phyloP scores from a whole-genome alignment of 2,113 vertebrate species.

The Psammodynastes pulverulentus region DNA sequence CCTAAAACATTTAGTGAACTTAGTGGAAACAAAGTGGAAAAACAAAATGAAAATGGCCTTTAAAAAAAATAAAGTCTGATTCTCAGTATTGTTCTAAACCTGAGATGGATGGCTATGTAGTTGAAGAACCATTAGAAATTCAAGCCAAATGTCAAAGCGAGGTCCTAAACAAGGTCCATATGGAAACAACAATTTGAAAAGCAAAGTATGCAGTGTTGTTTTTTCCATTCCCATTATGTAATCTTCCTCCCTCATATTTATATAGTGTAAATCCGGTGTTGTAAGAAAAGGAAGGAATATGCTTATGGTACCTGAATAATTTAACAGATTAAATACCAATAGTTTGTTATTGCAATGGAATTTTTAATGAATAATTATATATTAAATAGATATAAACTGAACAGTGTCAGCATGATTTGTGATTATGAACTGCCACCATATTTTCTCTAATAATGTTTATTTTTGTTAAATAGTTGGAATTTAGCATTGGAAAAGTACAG shows the following conservation, averaged over 20 bases:
- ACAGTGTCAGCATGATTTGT: neutral
- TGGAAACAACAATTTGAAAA: neutral
- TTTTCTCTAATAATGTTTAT: slow-evolving; percentile 18
- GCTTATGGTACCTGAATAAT: neutral
- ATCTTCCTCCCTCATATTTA: neutral
- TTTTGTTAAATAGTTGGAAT: slow-evolving; percentile 78
- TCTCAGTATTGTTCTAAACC: neutral
- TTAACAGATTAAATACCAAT: neutral
- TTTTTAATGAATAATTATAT: neutral
- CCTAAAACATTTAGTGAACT: slow-evolving; percentile 2
- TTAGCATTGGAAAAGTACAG: slow-evolving; percentile 88
- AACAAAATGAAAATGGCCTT: neutral
- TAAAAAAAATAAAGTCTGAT: neutral
- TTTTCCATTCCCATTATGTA: neutral
- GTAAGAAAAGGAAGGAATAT: neutral
- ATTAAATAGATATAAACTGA: neutral
- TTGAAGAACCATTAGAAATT: neutral
- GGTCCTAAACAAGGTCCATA: neutral
- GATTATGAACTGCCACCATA: neutral
- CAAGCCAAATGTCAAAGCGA: neutral
- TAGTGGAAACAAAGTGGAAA: neutral
- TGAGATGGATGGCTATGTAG: neutral
- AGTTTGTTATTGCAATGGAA: neutral
- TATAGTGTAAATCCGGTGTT: neutral
- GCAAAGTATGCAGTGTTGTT: neutral